These are phyloP conservation scores for Homarus gammarus DNA, from an alignment of 2,888 invertebrate species.

Conservation along the genomic window DNA sequence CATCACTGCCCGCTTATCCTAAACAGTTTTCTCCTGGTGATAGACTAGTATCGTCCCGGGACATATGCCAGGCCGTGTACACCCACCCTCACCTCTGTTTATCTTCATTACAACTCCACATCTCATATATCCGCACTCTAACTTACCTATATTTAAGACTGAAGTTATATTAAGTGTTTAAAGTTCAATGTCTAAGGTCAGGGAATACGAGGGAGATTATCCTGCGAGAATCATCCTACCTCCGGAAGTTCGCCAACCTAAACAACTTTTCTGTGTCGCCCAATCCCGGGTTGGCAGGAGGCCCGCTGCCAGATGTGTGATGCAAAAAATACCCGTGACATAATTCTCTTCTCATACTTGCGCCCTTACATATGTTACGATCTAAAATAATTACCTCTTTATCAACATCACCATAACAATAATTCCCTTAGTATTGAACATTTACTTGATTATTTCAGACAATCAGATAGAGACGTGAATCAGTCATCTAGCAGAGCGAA, in stretches of 20 bases:
- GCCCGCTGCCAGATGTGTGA: slow-evolving; percentile 1
- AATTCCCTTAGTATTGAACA: neutral
- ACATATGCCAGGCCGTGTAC: neutral
- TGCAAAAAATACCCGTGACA: neutral
- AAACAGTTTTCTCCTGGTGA: slow-evolving; percentile 21
- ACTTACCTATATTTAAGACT: neutral
- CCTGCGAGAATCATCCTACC: neutral
- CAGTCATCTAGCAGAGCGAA: neutral
- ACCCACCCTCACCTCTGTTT: neutral
- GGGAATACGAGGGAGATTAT: neutral
- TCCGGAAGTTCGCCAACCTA: slow-evolving; percentile 22
- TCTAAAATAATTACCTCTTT: neutral
- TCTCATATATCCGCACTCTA: neutral
- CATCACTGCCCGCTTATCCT: slow-evolving; percentile 22
- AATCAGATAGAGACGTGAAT: neutral
- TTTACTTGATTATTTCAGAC: neutral
- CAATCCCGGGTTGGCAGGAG: slow-evolving; percentile 1
- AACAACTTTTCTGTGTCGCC: slow-evolving; percentile 19
- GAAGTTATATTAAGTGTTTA: neutral
- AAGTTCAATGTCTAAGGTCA: neutral
- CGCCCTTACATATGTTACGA: neutral
- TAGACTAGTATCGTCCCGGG: slow-evolving; percentile 6
- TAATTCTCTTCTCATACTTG: neutral
- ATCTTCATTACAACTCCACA: neutral
- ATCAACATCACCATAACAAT: neutral